phyloP scores from a whole-genome alignment of 2,888 invertebrate genomes.

The Eupithecia subfuscata region DNA sequence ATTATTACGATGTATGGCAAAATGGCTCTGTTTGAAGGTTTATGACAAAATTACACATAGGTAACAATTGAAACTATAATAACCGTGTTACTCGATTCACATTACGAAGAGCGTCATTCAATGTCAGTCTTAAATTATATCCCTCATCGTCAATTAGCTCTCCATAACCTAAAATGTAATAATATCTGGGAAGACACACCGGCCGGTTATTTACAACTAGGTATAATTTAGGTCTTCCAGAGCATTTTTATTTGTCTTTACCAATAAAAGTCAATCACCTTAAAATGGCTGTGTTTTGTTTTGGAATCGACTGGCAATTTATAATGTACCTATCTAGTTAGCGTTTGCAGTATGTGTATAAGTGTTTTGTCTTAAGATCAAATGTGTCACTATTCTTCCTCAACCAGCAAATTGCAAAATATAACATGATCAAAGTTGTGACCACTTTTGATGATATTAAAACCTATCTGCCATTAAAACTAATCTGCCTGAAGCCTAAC shows the following conservation, averaged over 20 bases:
- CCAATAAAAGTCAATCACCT: background rate
- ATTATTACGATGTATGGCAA: constrained; percentile 8
- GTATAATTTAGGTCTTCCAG: background rate
- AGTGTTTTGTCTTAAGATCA: background rate
- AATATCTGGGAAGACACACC: no score
- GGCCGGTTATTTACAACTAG: background rate
- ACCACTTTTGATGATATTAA: background rate
- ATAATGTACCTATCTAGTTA: background rate
- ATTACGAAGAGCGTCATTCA: background rate
- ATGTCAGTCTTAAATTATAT: background rate
- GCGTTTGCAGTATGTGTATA: background rate
- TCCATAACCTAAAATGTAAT: background rate
- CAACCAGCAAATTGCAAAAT: background rate
- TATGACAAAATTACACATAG: constrained; percentile 4
- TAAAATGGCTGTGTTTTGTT: background rate
- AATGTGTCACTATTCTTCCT: background rate
- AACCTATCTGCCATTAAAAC: no score
- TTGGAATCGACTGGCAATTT: background rate
- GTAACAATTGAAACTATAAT: background rate
- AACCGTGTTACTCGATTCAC: background rate
- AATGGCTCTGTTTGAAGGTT: constrained; percentile 2
- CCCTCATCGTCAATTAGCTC: background rate
- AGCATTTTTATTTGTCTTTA: no score
- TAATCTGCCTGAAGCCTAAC: background rate
- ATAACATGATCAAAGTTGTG: background rate